Percentiles rank a stretch among this genome's conserved stretches.
phyloP scores from a whole-genome alignment of 2,113 vertebrate species.

The Seriola rivoliana region DNA sequence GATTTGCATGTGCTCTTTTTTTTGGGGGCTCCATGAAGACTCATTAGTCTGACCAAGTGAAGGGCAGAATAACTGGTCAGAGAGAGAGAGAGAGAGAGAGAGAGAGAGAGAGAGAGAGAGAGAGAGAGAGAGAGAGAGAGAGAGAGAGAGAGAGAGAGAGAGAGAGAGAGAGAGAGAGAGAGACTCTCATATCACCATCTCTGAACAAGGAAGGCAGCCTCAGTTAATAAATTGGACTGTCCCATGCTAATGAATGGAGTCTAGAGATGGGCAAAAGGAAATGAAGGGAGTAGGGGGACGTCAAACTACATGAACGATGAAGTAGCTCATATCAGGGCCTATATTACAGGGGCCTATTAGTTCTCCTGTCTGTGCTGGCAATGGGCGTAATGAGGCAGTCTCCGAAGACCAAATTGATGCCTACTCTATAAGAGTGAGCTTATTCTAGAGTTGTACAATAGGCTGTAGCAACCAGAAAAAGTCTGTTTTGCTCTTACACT shows the following conservation, averaged over 20 bases:
- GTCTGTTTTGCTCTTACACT: neutral
- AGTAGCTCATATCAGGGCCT: constrained; percentile 70
- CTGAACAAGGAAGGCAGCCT: constrained; percentile 51
- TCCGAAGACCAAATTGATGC: constrained; percentile 57
- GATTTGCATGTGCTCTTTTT: constrained; percentile 34
- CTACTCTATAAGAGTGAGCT: constrained; percentile 15
- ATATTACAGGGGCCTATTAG: constrained; percentile 76
- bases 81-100: constrained; percentile 4
- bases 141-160: neutral
- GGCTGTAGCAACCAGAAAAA: constrained; percentile 4
- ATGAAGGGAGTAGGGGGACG: constrained; percentile 69
- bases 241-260: constrained; percentile 79
- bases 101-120: constrained; percentile 7
- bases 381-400: constrained; percentile 73
- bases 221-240: constrained; percentile 79
- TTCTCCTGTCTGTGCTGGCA: constrained; percentile 68
- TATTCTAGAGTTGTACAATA: constrained; percentile 20
- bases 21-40: neutral
- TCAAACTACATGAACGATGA: constrained; percentile 76
- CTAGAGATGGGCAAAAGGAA: constrained; percentile 66
- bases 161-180: constrained; percentile 3
- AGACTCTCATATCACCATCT: constrained; percentile 43
- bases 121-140: constrained; percentile 9
- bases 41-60: constrained; percentile 47
- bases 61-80: constrained; percentile 44